Evolutionary conservation across 2,888 invertebrate genomes (phyloP).

Genomic region (Aspidiotus destructor): DNA sequence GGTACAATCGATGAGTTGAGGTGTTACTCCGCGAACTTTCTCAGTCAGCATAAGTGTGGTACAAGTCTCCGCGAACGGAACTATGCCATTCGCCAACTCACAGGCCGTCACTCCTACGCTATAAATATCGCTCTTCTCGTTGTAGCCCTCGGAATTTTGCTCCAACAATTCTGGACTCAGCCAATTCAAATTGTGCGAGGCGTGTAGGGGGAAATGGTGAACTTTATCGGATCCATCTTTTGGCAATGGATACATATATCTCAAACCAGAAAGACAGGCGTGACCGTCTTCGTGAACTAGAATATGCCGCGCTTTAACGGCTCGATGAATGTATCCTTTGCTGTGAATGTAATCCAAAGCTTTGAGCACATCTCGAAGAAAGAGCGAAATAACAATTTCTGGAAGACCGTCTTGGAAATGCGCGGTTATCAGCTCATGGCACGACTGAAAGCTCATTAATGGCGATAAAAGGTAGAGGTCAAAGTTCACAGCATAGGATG

Average conservation of each 20-base stretch:
- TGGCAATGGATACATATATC: conserved; percentile 64
- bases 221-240: conserved; percentile 55
- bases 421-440: conserved; percentile 61
- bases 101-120: conserved; percentile 80
- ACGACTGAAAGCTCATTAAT: conserved; percentile 74
- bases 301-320: conserved; percentile 74
- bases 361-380: conserved; percentile 65
- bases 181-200: conserved; percentile 71
- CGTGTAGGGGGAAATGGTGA: conserved; percentile 64
- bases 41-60: conserved; percentile 86
- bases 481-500: conserved; percentile 65
- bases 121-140: conserved; percentile 82
- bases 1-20: conserved; percentile 56
- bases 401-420: conserved; percentile 70
- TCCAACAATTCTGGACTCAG: conserved; percentile 82
- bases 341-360: conserved; percentile 78
- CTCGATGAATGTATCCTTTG: conserved; percentile 75
- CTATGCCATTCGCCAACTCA: conserved; percentile 79
- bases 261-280: conserved; percentile 66
- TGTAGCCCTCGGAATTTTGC: conserved; percentile 82
- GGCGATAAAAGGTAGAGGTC: conserved; percentile 73
- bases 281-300: conserved; percentile 61
- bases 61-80: conserved; percentile 74
- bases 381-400: conserved; percentile 68
- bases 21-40: conserved; percentile 69